Conservation (phyloP, 1,140 invertebrate species). For the Macrobrachium nipponense region DNA sequence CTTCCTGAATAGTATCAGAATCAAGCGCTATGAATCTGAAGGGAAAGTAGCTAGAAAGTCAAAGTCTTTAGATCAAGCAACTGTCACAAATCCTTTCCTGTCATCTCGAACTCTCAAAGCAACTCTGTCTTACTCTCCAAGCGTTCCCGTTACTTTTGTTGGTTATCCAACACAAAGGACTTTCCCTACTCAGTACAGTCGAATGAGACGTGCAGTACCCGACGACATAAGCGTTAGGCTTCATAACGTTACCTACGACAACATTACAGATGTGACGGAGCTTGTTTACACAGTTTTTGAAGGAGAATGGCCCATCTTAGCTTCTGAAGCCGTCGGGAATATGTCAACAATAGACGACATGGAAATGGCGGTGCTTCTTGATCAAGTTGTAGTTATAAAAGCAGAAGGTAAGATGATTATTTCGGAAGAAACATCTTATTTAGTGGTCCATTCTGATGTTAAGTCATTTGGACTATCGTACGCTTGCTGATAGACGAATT, state of each 20-base stretch:
- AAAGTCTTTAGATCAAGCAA: too few relatives aligned
- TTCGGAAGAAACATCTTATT: neutral
- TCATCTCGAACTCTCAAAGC: too few relatives aligned
- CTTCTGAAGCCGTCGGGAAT: conserved; percentile 28
- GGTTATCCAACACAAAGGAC: neutral
- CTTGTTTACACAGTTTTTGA: conserved; percentile 51
- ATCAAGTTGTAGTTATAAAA: conserved; percentile 45
- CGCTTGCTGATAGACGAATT: too few relatives aligned
- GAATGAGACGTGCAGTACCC: neutral
- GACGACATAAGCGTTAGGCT: conserved; percentile 23
- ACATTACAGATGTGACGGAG: conserved; percentile 41
- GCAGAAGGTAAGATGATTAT: conserved; percentile 38
- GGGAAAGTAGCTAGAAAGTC: too few relatives aligned
- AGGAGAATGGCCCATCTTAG: conserved; percentile 34
- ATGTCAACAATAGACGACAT: conserved; percentile 39
- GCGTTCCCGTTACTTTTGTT: too few relatives aligned
- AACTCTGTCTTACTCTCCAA: too few relatives aligned
- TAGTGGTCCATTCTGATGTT: neutral
- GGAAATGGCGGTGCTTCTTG: conserved; percentile 46
- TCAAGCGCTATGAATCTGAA: too few relatives aligned
- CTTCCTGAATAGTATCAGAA: too few relatives aligned
- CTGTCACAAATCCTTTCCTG: too few relatives aligned
- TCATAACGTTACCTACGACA: conserved; percentile 49
- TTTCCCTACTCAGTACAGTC: neutral
- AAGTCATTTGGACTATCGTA: too few relatives aligned